Percentiles rank a stretch among this genome's conserved stretches.
Conservation (phyloP, 2,113 vertebrate genomes). For the Phrynosoma platyrhinos region DNA sequence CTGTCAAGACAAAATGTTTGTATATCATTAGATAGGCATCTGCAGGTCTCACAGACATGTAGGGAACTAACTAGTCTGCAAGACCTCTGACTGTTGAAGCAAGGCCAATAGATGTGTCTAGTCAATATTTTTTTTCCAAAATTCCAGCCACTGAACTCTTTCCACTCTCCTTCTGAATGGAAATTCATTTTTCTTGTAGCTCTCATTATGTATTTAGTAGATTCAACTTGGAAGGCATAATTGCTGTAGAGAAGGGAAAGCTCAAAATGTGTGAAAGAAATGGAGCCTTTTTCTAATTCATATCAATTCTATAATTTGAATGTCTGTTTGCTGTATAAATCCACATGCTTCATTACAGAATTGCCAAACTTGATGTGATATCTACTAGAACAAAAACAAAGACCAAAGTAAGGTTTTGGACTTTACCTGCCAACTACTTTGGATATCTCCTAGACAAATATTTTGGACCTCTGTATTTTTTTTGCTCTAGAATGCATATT, state of each 20-base stretch:
- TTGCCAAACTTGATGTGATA: too few relatives aligned
- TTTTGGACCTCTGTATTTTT: too few relatives aligned
- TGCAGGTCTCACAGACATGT: neutral
- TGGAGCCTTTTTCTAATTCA: too few relatives aligned
- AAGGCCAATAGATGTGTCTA: neutral
- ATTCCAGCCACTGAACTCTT: neutral
- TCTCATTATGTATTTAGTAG: neutral
- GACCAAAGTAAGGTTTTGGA: too few relatives aligned
- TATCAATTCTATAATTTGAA: too few relatives aligned
- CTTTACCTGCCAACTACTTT: too few relatives aligned
- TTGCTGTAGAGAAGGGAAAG: neutral
- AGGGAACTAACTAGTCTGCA: neutral
- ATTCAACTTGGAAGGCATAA: constrained; percentile 21
- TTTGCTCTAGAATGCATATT: too few relatives aligned
- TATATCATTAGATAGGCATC: neutral
- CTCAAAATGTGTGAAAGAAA: neutral
- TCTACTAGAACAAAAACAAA: too few relatives aligned
- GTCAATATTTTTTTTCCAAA: neutral
- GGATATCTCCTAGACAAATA: too few relatives aligned
- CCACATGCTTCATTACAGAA: too few relatives aligned
- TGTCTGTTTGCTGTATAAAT: too few relatives aligned
- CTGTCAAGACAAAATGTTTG: neutral
- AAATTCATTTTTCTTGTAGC: constrained; percentile 15
- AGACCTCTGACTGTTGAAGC: neutral
- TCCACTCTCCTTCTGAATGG: constrained; percentile 22